Evolutionary conservation across 2,797 vertebrate genomes (phyloP).

Genomic region (Natrix natrix): DNA sequence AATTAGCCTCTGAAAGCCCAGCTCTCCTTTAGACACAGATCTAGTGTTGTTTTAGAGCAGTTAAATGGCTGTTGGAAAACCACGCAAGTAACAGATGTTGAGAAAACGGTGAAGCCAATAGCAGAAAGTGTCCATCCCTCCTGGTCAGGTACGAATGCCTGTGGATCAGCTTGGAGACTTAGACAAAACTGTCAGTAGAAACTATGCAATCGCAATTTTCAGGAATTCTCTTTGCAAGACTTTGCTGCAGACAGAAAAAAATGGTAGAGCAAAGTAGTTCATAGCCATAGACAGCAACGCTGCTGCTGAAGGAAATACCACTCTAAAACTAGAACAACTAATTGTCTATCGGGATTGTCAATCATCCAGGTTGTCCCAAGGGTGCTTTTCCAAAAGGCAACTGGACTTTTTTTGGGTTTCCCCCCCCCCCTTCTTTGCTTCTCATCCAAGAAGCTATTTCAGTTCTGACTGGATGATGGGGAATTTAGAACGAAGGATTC

Average conservation of each 20-base stretch:
- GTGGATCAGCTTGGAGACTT: background rate
- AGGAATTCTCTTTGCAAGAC: background rate
- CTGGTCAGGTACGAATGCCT: background rate
- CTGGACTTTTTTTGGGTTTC: background rate
- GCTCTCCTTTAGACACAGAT: background rate
- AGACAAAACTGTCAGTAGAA: background rate
- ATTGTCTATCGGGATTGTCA: background rate
- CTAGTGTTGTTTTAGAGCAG: background rate
- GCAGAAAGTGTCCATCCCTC: background rate
- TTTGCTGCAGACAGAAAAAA: background rate
- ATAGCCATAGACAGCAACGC: background rate
- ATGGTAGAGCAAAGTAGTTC: background rate
- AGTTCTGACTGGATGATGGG: no score
- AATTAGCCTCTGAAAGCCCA: background rate
- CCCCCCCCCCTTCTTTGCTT: background rate
- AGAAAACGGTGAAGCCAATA: background rate
- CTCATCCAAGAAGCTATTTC: background rate
- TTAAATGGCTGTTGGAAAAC: background rate
- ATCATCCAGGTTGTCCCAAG: background rate
- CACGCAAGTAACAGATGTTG: background rate
- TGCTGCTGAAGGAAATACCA: background rate
- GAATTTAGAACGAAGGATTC: background rate
- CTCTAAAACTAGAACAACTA: background rate
- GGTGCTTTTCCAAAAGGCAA: background rate
- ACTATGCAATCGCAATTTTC: background rate